Evolutionary conservation across 2,797 vertebrate species (phyloP).

Genomic region (Nyctibius grandis): DNA sequence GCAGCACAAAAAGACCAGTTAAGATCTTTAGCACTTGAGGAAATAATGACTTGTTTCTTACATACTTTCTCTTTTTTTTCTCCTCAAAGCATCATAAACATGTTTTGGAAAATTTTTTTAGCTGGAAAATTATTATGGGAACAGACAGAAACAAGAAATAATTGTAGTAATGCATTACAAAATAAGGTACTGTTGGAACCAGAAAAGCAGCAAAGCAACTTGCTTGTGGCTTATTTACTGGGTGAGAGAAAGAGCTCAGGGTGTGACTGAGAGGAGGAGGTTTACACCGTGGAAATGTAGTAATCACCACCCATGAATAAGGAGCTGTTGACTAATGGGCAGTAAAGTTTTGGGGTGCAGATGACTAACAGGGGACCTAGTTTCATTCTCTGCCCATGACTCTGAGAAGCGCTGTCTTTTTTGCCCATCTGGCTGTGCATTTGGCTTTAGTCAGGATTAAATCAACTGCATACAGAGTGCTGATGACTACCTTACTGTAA

Average conservation of each 20-base stretch:
- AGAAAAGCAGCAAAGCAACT: background rate
- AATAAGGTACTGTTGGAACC: background rate
- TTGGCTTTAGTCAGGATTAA: background rate
- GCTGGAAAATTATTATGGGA: background rate
- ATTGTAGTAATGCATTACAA: background rate
- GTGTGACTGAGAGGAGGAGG: slow-evolving; percentile 16
- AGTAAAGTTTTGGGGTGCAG: background rate
- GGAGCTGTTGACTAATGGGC: background rate
- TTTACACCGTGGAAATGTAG: background rate
- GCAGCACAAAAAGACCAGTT: background rate
- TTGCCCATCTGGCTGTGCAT: background rate
- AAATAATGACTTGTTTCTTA: background rate
- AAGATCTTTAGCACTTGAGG: background rate
- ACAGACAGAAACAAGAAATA: background rate
- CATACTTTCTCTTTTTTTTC: background rate
- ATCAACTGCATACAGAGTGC: background rate
- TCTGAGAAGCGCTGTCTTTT: background rate
- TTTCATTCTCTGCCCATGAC: background rate
- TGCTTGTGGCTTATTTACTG: background rate
- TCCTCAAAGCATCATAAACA: background rate
- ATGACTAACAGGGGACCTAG: background rate
- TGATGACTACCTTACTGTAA: background rate
- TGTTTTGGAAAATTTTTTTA: background rate
- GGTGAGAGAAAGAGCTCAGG: background rate
- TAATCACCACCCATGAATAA: background rate